Evolutionary conservation across 2,888 invertebrate species (phyloP), one percentile per base, ranked within the genome.

Genomic region (Dinocampus coccinellae): DNA sequence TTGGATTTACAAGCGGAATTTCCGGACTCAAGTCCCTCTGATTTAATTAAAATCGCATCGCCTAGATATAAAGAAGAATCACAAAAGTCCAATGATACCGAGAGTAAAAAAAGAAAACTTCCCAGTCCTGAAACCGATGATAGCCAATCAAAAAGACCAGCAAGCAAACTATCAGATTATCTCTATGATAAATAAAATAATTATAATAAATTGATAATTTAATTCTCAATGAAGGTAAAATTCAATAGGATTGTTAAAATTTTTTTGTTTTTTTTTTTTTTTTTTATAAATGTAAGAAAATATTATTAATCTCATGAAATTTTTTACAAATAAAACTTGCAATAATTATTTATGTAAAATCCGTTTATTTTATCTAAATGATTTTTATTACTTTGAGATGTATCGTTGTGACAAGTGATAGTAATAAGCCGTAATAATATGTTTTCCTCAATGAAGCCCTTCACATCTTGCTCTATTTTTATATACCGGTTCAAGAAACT

Each of bases 31-130:
- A 88, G 88, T 3, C 86, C 89, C 0, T 85, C 89, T 0, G 92
- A 92, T 73, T 81, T 93, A 61, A 90, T 91, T 0, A 90, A 91
- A 72, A 84, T 89, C 6, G 91, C 90, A 6, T 88, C 91, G 36
- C 87, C 88, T 71, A 87, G 86, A 60, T 92, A 89, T 81, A 91
- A 90, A 78, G 87, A 85, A 22, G 78, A 76, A 79, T 60, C 22
- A 6, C 36, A 57, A 61, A 66, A 62, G 20, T 57, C 55, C 3
- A 34, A 62, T n/a, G 29, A 70, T 20, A 62, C 64, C 2, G 83
- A 83, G 47, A 69, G 72, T 0, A 85, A 82, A 71, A 84, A 85
- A 75, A 76, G 86, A 58, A 85, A 84, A 79, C 72, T 82, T 53
- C 76, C 77, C 10, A 76, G 76, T 67, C 67, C 79, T 11, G 77